phyloP scores from a whole-genome alignment of 1,140 invertebrate genomes.

The Acromyrmex echinatior region DNA sequence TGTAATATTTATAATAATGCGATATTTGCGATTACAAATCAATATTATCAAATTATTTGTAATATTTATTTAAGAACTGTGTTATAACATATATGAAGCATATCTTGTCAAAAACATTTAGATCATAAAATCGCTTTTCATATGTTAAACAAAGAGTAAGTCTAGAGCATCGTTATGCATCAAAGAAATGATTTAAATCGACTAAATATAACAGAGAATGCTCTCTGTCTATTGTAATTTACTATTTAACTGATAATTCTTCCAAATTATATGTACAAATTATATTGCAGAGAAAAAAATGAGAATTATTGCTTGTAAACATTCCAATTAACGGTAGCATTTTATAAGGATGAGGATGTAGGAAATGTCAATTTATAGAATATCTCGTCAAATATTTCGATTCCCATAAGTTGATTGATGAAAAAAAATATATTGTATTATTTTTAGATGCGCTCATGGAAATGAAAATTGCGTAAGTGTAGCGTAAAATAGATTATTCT shows the following conservation, averaged over 20 bases:
- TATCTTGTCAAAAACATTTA: slow-evolving; percentile 46
- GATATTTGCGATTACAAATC: slow-evolving; percentile 33
- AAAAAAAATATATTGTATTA: slow-evolving; percentile 11
- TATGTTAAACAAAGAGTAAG: slow-evolving; percentile 48
- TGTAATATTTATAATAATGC: slow-evolving; percentile 36
- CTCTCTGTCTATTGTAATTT: slow-evolving; percentile 38
- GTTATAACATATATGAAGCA: slow-evolving; percentile 45
- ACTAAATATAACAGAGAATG: slow-evolving; percentile 5
- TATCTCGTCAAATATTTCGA: slow-evolving; percentile 4
- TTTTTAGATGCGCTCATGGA: slow-evolving; percentile 13
- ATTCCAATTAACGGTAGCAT: slow-evolving; percentile 43
- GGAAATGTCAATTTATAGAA: slow-evolving; percentile 31
- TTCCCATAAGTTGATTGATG: slow-evolving; percentile 17
- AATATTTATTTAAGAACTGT: slow-evolving; percentile 52
- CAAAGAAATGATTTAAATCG: slow-evolving; percentile 44
- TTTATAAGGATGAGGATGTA: slow-evolving; percentile 41
- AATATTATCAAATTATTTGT: slow-evolving; percentile 53
- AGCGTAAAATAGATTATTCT: slow-evolving; percentile 4
- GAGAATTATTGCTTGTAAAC: slow-evolving; percentile 38
- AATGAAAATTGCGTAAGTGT: not conserved
- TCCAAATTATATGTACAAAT: slow-evolving; percentile 56
- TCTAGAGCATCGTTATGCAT: slow-evolving; percentile 31
- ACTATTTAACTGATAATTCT: slow-evolving; percentile 48
- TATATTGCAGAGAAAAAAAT: slow-evolving; percentile 37
- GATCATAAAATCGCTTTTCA: slow-evolving; percentile 51